phyloP scores from a whole-genome alignment of 2,888 invertebrate species.

The Thereva unica region DNA sequence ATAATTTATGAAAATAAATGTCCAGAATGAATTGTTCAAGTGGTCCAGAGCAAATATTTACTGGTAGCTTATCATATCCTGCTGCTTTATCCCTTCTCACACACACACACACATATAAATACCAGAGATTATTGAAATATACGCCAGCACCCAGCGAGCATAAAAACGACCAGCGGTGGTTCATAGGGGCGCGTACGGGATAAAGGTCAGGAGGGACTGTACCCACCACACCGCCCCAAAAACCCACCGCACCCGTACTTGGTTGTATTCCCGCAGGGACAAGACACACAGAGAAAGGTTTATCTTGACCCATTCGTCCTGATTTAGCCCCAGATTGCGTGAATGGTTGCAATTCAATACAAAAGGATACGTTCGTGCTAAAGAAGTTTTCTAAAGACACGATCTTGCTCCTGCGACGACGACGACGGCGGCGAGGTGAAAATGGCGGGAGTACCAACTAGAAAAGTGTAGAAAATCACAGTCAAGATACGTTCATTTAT shows the following conservation, averaged over 20 bases:
- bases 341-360: constrained; percentile 33
- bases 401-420: not conserved
- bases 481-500: constrained; percentile 21
- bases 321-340: constrained; percentile 35
- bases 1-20: too few species aligned
- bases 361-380: constrained; percentile 1
- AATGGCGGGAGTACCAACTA: not conserved
- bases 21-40: constrained; percentile 11
- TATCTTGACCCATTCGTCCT: constrained; percentile 15
- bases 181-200: too few species aligned
- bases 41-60: constrained; percentile 16
- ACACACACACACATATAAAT: too few species aligned
- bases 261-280: too few species aligned
- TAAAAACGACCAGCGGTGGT: too few species aligned
- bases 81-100: not conserved
- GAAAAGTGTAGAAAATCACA: constrained; percentile 17
- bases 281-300: not conserved
- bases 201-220: too few species aligned
- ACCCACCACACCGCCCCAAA: too few species aligned
- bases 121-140: too few species aligned
- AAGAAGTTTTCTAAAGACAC: not conserved
- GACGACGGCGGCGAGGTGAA: not conserved
- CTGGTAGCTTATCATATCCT: not conserved
- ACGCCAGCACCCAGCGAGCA: too few species aligned
- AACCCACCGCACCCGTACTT: too few species aligned